Base-by-base conservation (phyloP, 2,888 invertebrate species). In the Parnassius smintheus region DNA sequence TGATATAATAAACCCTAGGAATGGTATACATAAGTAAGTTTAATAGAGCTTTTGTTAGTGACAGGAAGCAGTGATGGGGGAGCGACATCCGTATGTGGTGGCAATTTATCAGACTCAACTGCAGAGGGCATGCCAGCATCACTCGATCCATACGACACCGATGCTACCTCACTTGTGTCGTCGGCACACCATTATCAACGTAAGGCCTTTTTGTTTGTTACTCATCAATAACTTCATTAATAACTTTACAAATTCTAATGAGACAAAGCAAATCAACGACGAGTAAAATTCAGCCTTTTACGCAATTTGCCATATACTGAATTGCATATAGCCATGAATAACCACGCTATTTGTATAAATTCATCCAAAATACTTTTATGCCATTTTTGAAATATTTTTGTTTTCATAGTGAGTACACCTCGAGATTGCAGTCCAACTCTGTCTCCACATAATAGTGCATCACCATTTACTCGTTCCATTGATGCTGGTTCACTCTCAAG, bases 341-440 rank as follows among this genome's bases (percentile, higher is more conserved):
- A 18, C 18, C 18, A 18, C 18, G 18, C 18, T 35, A 35, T 35
- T 35, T 35, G 35, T 35, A 7, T 7, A 35, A 35, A 7, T 35
- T 1, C 4, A 35, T 35, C 35, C 4, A 35, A 35, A 35, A 35
- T 35, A 35, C 7, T 35, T 35, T 35, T 35, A 35, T 7, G 35
- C 7, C 35, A 4, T 35, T 35, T 35, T 35, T 35, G 7, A 2
- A 25, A 54, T 22, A 13, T 42, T 46, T 60, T 78, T 65, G 71
- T 81, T 68, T 68, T 78, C 64, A 82, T 92, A 93, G 96, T 96
- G 77, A 96, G 95, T 72, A 96, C 96, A 35, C 96, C 96, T 11
- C 95, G 96, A 74, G 96, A 96, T 82, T 95, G 96, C 89, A 96
- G 96, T 79, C 96, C 96, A 0, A 96, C 96, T 35, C 82, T 96